Conservation (phyloP, 2,888 invertebrate genomes). For the Volucella inanis region DNA sequence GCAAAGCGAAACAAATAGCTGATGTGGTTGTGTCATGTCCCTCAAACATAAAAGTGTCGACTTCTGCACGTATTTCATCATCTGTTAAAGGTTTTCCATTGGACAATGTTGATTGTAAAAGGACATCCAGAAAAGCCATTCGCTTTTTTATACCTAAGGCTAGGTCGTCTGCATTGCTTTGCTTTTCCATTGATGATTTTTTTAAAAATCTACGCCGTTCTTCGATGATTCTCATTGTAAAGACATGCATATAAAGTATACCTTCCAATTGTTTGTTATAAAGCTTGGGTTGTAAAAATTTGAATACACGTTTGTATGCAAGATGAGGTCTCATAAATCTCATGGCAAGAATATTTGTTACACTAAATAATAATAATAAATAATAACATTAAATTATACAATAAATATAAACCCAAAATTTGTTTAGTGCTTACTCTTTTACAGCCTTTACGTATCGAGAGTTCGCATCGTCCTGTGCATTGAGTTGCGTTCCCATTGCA, state of each 20-base stretch:
- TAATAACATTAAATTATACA: constrained; percentile 6
- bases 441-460: constrained; percentile 88
- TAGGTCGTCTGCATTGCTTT: constrained; percentile 48
- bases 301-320: constrained; percentile 76
- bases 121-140: constrained; percentile 87
- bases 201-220: constrained; percentile 78
- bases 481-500: constrained; percentile 90
- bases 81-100: constrained; percentile 85
- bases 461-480: constrained; percentile 87
- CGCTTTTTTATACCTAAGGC: constrained; percentile 84
- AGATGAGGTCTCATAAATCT: constrained; percentile 78
- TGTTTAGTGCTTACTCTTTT: constrained; percentile 84
- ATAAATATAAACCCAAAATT: constrained; percentile 77
- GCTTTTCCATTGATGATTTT: neutral
- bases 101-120: constrained; percentile 85
- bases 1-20: constrained; percentile 80
- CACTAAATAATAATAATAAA: constrained; percentile 73
- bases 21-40: constrained; percentile 82
- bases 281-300: constrained; percentile 75
- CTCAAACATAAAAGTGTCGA: constrained; percentile 89
- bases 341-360: constrained; percentile 78
- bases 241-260: constrained; percentile 83
- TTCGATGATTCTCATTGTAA: constrained; percentile 84
- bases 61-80: constrained; percentile 87
- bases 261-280: constrained; percentile 82